Conservation (phyloP, 2,797 vertebrate genomes). For the Kryptolebias ocellatus region DNA sequence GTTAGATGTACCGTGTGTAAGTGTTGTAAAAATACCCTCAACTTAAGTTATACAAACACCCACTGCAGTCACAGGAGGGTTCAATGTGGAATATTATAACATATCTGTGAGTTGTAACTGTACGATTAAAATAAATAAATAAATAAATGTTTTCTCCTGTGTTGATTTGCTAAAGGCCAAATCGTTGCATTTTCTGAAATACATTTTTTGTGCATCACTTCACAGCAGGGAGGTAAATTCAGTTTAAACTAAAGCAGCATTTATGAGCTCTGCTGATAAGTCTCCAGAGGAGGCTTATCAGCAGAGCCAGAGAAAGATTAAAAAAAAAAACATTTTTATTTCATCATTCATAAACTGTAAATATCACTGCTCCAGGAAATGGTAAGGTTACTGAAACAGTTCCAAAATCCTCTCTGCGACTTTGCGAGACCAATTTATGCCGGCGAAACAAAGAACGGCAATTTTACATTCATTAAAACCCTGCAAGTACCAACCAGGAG, state of each 20-base stretch:
- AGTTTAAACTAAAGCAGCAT: not conserved
- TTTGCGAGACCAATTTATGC: too few relatives aligned
- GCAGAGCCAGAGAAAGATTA: not conserved
- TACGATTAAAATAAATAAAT: not conserved
- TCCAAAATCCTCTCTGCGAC: too few relatives aligned
- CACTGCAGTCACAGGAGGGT: not conserved
- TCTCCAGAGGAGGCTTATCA: not conserved
- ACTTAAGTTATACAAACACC: slow-evolving; percentile 25
- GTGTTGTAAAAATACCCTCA: slow-evolving; percentile 17
- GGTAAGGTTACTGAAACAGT: too few relatives aligned
- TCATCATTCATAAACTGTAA: not conserved
- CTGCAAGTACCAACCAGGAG: too few relatives aligned
- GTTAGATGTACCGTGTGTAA: slow-evolving; percentile 30
- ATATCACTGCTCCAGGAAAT: too few relatives aligned
- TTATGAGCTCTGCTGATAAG: not conserved
- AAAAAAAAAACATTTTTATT: not conserved
- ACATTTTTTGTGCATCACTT: not conserved
- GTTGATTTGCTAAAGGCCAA: not conserved
- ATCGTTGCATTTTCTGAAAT: not conserved
- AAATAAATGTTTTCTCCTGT: not conserved
- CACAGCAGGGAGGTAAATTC: not conserved
- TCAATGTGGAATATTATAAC: not conserved
- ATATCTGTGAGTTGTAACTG: not conserved
- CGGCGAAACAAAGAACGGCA: too few relatives aligned
- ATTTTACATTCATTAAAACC: too few relatives aligned